Evolutionary conservation across 2,888 invertebrate genomes (phyloP).

Genomic region (Parthenolecanium corni): DNA sequence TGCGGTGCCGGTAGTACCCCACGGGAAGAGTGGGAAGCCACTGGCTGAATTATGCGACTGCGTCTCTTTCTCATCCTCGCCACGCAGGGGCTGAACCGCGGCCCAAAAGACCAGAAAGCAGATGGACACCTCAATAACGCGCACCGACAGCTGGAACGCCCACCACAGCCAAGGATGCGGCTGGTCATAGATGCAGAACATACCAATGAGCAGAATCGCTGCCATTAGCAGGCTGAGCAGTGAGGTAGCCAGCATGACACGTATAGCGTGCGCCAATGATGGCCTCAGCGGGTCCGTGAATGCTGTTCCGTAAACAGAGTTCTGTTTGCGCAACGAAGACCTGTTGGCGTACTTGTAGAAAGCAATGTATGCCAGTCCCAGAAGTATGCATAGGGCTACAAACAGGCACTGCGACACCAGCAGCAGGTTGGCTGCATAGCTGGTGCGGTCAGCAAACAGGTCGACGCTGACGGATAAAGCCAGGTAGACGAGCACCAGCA

Average conservation of each 20-base stretch:
- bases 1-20: constrained; percentile 47
- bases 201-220: constrained; percentile 62
- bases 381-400: constrained; percentile 67
- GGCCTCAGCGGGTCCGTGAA: constrained; percentile 43
- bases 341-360: constrained; percentile 64
- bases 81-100: constrained; percentile 49
- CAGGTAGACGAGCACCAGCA: constrained; percentile 67
- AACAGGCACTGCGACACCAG: constrained; percentile 75
- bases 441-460: constrained; percentile 40
- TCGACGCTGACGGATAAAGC: constrained; percentile 70
- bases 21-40: constrained; percentile 68
- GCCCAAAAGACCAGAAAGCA: constrained; percentile 78
- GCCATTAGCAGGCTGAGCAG: constrained; percentile 72
- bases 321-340: constrained; percentile 35
- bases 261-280: constrained; percentile 69
- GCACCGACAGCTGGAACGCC: constrained; percentile 77
- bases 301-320: constrained; percentile 37
- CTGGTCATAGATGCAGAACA: constrained; percentile 38
- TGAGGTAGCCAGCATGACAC: constrained; percentile 77
- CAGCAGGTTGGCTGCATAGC: constrained; percentile 42
- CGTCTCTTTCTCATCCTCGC: constrained; percentile 57
- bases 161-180: constrained; percentile 70
- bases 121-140: constrained; percentile 76
- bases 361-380: constrained; percentile 75
- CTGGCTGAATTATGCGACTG: constrained; percentile 39